phyloP scores from a whole-genome alignment of 1,140 invertebrate genomes.

The Drosophila truncata region DNA sequence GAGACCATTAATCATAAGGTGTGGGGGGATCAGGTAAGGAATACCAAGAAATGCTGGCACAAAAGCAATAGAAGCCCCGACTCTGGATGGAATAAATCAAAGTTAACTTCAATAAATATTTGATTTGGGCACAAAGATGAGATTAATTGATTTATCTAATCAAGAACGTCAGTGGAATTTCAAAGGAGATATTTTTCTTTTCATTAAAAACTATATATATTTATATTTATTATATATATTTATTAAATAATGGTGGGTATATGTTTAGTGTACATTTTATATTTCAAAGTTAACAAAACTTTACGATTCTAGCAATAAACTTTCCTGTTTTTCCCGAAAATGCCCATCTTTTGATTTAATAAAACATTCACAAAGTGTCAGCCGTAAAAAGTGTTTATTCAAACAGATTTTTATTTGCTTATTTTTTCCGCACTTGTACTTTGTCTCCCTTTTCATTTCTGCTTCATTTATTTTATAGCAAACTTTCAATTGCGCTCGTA shows the following conservation, averaged over 20 bases:
- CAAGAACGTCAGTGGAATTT: slow-evolving; percentile 4
- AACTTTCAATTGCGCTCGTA: slow-evolving; percentile 9
- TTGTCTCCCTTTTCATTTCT: slow-evolving; percentile 12
- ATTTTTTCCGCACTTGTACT: slow-evolving; percentile 1
- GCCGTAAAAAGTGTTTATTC: slow-evolving; percentile 17
- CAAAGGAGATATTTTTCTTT: neutral
- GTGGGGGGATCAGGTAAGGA: slow-evolving; percentile 11
- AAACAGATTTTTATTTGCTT: slow-evolving; percentile 14
- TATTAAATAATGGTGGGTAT: neutral
- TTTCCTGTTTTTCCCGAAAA: neutral
- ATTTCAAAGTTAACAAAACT: neutral
- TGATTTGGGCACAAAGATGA: neutral
- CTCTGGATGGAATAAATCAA: slow-evolving; percentile 24
- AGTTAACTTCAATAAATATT: slow-evolving; percentile 13
- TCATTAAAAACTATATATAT: neutral
- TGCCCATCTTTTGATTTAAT: slow-evolving; percentile 1
- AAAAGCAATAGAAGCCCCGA: slow-evolving; percentile 1
- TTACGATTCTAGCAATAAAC: neutral
- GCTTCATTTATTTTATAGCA: slow-evolving; percentile 9
- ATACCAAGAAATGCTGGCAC: slow-evolving; percentile 21
- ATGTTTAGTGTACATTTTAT: neutral
- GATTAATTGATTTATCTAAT: slow-evolving; percentile 17
- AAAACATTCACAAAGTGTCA: neutral
- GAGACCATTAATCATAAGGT: slow-evolving; percentile 45
- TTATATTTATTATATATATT: neutral